phyloP scores from a whole-genome alignment of 2,113 vertebrate genomes.

The Serinus canaria region DNA sequence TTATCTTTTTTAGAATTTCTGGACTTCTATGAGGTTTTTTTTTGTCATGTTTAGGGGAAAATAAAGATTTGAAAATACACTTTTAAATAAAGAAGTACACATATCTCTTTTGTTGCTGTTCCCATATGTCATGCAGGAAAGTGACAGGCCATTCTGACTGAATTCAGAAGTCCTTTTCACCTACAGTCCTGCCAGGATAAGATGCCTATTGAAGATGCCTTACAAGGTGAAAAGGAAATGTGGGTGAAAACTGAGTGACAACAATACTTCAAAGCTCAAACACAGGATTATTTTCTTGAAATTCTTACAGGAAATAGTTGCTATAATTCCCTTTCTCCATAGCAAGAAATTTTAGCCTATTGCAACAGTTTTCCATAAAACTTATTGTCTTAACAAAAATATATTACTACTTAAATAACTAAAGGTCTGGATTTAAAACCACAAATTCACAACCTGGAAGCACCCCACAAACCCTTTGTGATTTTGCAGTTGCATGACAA shows the following conservation, averaged over 20 bases:
- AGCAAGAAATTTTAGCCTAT: not conserved
- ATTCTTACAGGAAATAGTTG: not conserved
- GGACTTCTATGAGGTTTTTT: not conserved
- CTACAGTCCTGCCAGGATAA: not conserved
- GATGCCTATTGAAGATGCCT: not conserved
- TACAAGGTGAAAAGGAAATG: not conserved
- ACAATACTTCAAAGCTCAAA: not conserved
- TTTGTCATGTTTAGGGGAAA: not conserved
- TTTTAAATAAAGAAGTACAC: not conserved
- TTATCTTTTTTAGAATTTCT: slow-evolving; percentile 55
- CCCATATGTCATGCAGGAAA: not conserved
- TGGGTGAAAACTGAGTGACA: not conserved
- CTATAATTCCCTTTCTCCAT: not conserved
- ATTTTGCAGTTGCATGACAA: slow-evolving; percentile 35
- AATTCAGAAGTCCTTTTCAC: not conserved
- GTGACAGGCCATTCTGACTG: not conserved
- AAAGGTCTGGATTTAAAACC: not conserved
- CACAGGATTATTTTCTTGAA: not conserved
- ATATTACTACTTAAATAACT: not conserved
- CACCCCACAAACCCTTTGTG: not conserved
- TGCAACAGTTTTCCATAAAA: not conserved
- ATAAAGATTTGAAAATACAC: slow-evolving; percentile 6
- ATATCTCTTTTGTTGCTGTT: not conserved
- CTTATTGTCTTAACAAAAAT: not conserved
- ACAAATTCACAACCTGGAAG: slow-evolving; percentile 26